These are phyloP conservation scores for Notamacropus eugenii DNA, from an alignment of 2,797 vertebrate genomes.

Conservation along the genomic window DNA sequence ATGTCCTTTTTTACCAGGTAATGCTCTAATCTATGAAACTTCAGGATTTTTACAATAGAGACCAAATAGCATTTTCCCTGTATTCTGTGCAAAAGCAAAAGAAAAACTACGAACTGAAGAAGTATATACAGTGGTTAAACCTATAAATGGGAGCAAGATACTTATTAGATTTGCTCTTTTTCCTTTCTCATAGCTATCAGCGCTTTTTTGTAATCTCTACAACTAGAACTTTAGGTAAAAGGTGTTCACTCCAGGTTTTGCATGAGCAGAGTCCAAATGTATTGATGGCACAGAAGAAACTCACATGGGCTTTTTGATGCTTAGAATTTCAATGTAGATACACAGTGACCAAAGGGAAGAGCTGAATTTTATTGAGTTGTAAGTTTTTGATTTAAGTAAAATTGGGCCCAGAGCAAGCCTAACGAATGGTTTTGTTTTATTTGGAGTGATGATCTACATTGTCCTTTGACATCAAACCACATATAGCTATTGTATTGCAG, in stretches of 20 bases:
- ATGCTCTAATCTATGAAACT: not conserved
- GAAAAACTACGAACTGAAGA: conserved; percentile 23
- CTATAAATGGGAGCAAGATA: not conserved
- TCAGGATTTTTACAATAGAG: conserved; percentile 52
- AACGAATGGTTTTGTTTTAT: not conserved
- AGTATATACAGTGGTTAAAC: not conserved
- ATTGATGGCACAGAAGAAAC: conserved; percentile 4
- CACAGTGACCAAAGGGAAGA: not conserved
- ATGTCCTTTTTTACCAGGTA: not conserved
- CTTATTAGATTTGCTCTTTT: not conserved
- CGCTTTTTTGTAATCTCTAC: not conserved
- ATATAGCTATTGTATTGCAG: not conserved
- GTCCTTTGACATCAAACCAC: not conserved
- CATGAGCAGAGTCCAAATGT: not conserved
- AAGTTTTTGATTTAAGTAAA: conserved; percentile 7
- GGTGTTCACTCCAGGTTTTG: not conserved
- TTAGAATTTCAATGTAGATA: not conserved
- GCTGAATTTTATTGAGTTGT: not conserved
- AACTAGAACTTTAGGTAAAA: not conserved
- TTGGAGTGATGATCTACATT: not conserved
- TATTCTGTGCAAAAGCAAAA: conserved; percentile 35
- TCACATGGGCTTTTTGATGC: not conserved
- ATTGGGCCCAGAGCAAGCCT: not conserved
- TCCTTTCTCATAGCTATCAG: not conserved
- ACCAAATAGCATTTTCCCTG: conserved; percentile 32